These are phyloP conservation scores for Bambusicola thoracicus DNA, from an alignment of 2,113 vertebrate species.

Conservation along the genomic window DNA sequence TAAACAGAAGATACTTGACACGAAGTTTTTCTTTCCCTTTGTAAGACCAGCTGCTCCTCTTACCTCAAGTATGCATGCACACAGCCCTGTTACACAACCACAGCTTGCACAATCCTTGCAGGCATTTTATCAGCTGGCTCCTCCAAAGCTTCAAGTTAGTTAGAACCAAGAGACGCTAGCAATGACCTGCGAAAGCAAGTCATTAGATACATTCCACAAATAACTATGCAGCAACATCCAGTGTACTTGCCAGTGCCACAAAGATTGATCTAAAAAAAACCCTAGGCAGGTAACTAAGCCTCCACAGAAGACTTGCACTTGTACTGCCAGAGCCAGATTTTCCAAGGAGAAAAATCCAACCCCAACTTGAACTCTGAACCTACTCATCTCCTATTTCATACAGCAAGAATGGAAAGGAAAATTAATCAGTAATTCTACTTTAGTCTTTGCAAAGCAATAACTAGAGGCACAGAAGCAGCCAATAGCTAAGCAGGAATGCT, in stretches of 20 bases:
- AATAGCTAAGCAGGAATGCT: neutral
- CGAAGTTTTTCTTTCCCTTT: neutral
- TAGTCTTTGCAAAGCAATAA: neutral
- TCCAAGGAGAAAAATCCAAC: neutral
- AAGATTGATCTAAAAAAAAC: neutral
- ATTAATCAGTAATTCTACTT: neutral
- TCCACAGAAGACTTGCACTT: neutral
- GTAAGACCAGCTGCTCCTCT: neutral
- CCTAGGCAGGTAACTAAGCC: neutral
- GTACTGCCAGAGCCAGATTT: neutral
- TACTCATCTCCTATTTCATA: neutral
- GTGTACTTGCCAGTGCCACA: accelerated
- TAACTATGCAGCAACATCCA: neutral
- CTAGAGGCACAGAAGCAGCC: neutral
- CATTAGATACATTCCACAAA: slow-evolving; percentile 11
- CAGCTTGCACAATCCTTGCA: slow-evolving; percentile 47
- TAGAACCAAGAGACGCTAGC: neutral
- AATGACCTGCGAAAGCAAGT: neutral
- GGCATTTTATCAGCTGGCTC: slow-evolving; percentile 9
- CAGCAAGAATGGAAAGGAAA: neutral
- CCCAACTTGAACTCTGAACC: neutral
- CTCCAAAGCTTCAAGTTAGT: neutral
- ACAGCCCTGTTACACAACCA: slow-evolving; percentile 29
- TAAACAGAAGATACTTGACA: neutral
- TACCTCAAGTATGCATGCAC: neutral